Percentiles rank a stretch among this genome's conserved stretches.
These are phyloP conservation scores for Hucho hucho DNA, from an alignment of 2,113 vertebrate species.

Conservation along the genomic window DNA sequence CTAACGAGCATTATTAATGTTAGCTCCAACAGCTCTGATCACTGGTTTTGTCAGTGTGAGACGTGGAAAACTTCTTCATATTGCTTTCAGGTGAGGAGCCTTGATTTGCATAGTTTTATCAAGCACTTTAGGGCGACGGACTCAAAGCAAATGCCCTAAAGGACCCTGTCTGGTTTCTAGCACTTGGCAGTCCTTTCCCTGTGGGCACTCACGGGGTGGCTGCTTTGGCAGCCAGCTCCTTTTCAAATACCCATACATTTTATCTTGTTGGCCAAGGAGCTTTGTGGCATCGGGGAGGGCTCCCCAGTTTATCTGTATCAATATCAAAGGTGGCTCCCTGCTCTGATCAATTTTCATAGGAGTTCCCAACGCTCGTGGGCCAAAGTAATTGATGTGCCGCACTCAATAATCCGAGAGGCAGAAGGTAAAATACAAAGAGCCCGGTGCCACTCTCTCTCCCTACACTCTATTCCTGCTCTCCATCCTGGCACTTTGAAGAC, in stretches of 20 bases:
- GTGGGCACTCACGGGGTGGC: not conserved
- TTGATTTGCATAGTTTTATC: slow-evolving; percentile 8
- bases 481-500: not conserved
- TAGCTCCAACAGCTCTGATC: not conserved
- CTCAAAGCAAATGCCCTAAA: not conserved
- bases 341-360: slow-evolving; percentile 27
- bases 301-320: not conserved
- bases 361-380: not conserved
- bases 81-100: not conserved
- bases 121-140: not conserved
- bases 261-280: not conserved
- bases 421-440: not conserved
- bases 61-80: not conserved
- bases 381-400: slow-evolving; percentile 27
- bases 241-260: not conserved
- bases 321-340: slow-evolving; percentile 16
- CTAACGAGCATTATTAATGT: not conserved
- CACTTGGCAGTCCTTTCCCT: not conserved
- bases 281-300: not conserved
- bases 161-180: not conserved
- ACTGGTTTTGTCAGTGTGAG: not conserved
- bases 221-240: not conserved
- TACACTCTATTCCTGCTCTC: not conserved
- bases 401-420: not conserved
- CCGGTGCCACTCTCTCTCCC: slow-evolving; percentile 12